Base-by-base conservation (phyloP, 1,140 invertebrate genomes). In the Brachionus rubens region DNA sequence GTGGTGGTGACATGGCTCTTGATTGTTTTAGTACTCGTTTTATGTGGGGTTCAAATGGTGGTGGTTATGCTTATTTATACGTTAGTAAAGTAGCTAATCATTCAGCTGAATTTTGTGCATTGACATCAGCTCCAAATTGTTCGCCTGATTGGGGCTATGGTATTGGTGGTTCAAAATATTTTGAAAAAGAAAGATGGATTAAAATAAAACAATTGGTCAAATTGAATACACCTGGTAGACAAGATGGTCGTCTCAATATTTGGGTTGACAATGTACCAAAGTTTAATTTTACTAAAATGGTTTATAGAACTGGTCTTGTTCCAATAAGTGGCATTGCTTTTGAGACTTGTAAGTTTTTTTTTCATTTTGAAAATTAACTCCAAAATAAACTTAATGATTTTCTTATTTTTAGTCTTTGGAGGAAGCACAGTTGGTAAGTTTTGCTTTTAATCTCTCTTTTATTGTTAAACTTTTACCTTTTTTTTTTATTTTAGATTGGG, bases 201-300 rank as follows among this genome's bases (percentile, higher is more conserved):
- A 65, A 41, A 65, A 21, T 65, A 0, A 65, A 65, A 65, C 59
- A 65, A 41, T 65, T 65, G 19, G 59, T 65, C 12, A 65, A 46
- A 43, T 43, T 65, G 21, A 65, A 65, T 41, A 26, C 33, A 65
- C 2, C 19, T 10, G 59, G 59, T 24, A 65, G 30, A 26, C 59
- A 65, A 43, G 40, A 65, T 65, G 59, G 59, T 28, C 28, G 19
- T 30, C 43, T 65, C 12, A 65, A 36, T 0, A 65, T 65, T 24
- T 65, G 59, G 59, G 40, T 65, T 14, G 59, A 65, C 43, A 41
- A 28, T 65, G 59, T 65, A 9, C 36, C 19, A 24, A 65, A 65
- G 19, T 65, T 65, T 43, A 36, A 65, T 41, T 65, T 65, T 65
- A 1, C 16, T 9, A 65, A 65, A 65, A 65, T 65, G 59, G 59